These are phyloP conservation scores for Danio rerio DNA, from an alignment of 2,113 vertebrate species.

Conservation along the genomic window GRCz12tu NC_133177.1:55401501-55402000, in stretches of 20 bases:
- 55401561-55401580: constrained; percentile 9
- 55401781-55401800: constrained; percentile 94
- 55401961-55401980: no score
- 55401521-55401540: constrained; percentile 12
- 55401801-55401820: constrained; percentile 99
- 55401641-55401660: constrained; percentile 19
- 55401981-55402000: no score
- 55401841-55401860: constrained; percentile 87
- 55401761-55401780: constrained; percentile 91
- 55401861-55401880: constrained; percentile 65
- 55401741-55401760: constrained; percentile 91
- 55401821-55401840: constrained; percentile 97
- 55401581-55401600: constrained; percentile 11
- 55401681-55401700: not conserved
- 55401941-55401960: no score
- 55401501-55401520: not conserved
- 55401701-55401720: constrained; percentile 71
- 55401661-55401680: not conserved
- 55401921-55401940: not conserved
- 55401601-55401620: constrained; percentile 4
- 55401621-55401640: not conserved
- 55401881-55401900: not conserved
- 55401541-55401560: not conserved
- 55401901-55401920: not conserved
- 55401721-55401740: constrained; percentile 99